These are phyloP conservation scores for Dreissena rostriformis DNA, from an alignment of 1,140 invertebrate genomes.

Conservation along the genomic window DNA sequence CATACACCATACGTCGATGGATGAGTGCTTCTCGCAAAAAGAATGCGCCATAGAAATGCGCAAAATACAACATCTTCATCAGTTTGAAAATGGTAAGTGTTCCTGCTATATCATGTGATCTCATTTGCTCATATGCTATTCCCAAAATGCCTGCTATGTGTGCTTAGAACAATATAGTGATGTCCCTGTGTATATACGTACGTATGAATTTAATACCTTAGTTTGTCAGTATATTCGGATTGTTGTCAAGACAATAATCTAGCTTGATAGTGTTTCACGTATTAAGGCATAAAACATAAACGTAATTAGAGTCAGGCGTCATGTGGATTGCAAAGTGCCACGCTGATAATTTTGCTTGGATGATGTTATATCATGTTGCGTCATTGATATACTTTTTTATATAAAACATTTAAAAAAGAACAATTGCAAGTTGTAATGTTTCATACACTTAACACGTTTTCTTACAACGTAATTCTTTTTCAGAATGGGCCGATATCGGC, in stretches of 20 bases:
- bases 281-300: neutral
- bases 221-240: no score
- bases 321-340: neutral
- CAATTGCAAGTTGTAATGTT: neutral
- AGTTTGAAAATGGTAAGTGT: neutral
- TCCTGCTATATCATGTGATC: neutral
- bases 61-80: neutral
- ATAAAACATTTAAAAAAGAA: neutral
- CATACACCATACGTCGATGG: neutral
- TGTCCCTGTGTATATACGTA: no score
- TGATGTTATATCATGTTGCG: neutral
- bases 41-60: neutral
- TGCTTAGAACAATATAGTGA: neutral
- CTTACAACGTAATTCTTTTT: neutral
- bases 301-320: neutral
- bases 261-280: no score
- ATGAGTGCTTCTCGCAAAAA: neutral
- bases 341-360: neutral
- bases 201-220: no score
- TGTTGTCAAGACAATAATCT: no score
- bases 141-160: neutral
- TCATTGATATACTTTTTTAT: neutral
- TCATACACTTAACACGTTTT: neutral
- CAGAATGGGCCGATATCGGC: constrained; percentile 10
- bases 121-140: neutral